Conservation (phyloP, 2,797 vertebrate species). For the Pangasius macronema region DNA sequence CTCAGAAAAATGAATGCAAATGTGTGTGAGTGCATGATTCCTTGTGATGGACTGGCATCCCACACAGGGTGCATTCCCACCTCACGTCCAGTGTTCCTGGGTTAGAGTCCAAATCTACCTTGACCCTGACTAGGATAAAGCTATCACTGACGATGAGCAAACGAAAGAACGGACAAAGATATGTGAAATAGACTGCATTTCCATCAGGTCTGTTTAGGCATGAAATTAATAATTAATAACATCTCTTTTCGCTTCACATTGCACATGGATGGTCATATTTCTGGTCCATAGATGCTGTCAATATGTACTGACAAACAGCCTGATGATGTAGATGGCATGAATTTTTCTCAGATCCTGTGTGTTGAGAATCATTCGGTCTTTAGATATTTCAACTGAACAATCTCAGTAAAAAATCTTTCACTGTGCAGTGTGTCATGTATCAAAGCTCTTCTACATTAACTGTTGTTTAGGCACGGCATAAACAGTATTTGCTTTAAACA, state of each 20-base stretch:
- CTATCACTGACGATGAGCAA: background rate
- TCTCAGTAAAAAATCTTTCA: slow-evolving; percentile 1
- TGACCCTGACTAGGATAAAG: background rate
- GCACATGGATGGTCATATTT: background rate
- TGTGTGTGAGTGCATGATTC: background rate
- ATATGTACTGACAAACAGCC: background rate
- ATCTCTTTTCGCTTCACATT: background rate
- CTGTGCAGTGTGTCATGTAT: background rate
- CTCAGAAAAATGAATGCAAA: background rate
- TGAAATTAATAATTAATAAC: background rate
- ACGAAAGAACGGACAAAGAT: background rate
- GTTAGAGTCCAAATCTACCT: background rate
- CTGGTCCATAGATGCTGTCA: background rate
- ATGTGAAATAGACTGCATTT: background rate
- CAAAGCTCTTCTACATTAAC: background rate
- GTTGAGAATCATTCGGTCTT: background rate
- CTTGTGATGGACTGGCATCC: background rate
- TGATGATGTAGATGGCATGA: background rate
- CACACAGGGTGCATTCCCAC: background rate
- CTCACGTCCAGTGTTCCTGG: background rate
- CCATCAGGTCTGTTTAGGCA: background rate
- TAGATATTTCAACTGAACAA: background rate
- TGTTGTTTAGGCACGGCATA: slow-evolving; percentile 14
- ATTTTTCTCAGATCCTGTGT: background rate
- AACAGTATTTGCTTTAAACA: slow-evolving; percentile 19